Evolutionary conservation across 2,113 vertebrate genomes (phyloP), one percentile per base, ranked within the genome.

Genomic region (Dunckerocampus dactyliophorus): DNA sequence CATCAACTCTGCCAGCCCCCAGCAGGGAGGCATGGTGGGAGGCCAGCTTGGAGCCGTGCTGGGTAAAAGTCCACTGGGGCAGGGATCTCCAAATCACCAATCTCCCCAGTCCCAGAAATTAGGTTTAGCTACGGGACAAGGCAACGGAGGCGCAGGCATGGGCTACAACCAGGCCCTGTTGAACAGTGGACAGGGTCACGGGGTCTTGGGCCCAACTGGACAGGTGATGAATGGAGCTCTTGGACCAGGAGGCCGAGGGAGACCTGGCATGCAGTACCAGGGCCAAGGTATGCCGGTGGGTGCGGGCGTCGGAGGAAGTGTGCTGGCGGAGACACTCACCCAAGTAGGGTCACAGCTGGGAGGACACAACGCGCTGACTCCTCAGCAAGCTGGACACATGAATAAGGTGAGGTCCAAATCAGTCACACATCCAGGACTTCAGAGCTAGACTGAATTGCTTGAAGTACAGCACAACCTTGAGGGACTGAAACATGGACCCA

Each of bases 211-310:
- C 72, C 95, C 93, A 75, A 88, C 92, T 56, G 93, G 94, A 72
- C 95, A 93, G 84, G 93, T 98, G 77, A 92, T 99, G 91, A 99
- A 99, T 62, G 96, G 96, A 69, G 91, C 92, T 68, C 89, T 98
- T 58, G 94, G 93, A 72, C 86, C 93, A 59, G 91, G 90, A 51
- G 94, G 93, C 67, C 88, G 94, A 82, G 94, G 95, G 70, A 89
- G 95, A 80, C 91, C 92, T 57, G 88, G 92, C 51, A 92, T 96
- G 88, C 94, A 94, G 61, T 98, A 94, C 87, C 92, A 93, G 75
- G 77, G 91, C 60, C 92, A 94, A 64, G 81, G 89, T 80, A 92
- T 96, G 92, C 94, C 93, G 85, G 91, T 92, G 86, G 94, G 93
- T 66, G 92, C 89, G 22, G 88, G 78, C 14, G 89, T 89, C 72